Base-by-base conservation (phyloP, 2,797 vertebrate genomes). In the Heteromormyrus szaboi region DNA sequence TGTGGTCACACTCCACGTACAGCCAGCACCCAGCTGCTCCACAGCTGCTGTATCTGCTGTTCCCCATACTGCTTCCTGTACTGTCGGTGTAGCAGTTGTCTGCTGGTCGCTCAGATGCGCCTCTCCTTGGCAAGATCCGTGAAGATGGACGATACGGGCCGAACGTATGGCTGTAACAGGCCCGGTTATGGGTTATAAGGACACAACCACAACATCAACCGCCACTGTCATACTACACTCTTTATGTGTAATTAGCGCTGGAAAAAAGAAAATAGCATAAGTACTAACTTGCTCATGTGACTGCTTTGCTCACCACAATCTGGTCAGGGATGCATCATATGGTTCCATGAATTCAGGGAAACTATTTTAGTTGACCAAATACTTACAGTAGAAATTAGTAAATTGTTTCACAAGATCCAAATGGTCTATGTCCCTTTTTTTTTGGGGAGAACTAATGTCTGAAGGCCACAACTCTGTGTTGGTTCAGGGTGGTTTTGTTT, bases 201-300 rank as follows among this genome's bases (percentile, higher is more conserved):
- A 94, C 93, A 92, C 89, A 91, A 94, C 94, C 93, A 50, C 94
- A 96, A 92, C 93, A 93, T 91, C 90, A 90, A 89, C 93, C 93
- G 93, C 94, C 92, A 93, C 93, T 95, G 94, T 95, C 94, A 95
- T 93, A 94, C 95, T 93, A 93, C 94, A 94, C 93, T 93, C 91
- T 93, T 93, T 94, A 94, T 93, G 94, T 96, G 94, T 95, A 96
- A 96, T 96, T 95, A 95, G 91, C 93, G 94, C 91, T 93, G 93
- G 91, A 88, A 94, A 93, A 92, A 19, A 86, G 25, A 94, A 93
- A 93, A 91, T 90, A 95, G 93, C 95, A 90, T 92, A 93, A 95
- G 94, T 93, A 95, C 92, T 93, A 94, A 93, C 93, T 90, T 93
- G 95, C 94, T 95, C 95, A 95, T 95, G 94, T 94, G 95, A 96